Conservation (phyloP, 2,797 vertebrate genomes). For the Peromyscus aztecus region DNA sequence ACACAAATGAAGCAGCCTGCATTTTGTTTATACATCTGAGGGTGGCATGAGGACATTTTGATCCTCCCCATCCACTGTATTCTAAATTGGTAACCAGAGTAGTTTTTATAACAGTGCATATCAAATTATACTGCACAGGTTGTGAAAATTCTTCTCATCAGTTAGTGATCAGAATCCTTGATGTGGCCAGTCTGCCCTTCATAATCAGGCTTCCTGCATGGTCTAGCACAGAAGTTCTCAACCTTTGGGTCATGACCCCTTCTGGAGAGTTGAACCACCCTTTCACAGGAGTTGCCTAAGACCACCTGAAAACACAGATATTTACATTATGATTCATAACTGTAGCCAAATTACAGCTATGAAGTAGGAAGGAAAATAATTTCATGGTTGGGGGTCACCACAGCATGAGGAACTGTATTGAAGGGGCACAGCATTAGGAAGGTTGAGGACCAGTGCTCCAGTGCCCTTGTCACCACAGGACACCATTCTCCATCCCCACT, state of each 20-base stretch:
- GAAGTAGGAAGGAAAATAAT: too few relatives aligned
- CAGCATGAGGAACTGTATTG: background rate
- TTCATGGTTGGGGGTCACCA: background rate
- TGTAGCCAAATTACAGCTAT: background rate
- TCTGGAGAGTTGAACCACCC: background rate
- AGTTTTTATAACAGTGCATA: background rate
- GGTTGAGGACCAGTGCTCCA: too few relatives aligned
- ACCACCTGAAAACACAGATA: background rate
- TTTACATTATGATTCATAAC: background rate
- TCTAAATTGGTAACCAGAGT: background rate
- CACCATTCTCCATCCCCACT: rapidly evolving
- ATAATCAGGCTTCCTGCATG: too few relatives aligned
- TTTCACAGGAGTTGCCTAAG: too few relatives aligned
- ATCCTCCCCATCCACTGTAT: background rate
- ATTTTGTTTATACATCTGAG: background rate
- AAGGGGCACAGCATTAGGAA: background rate
- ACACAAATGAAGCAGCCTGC: background rate
- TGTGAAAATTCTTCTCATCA: background rate
- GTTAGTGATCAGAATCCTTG: background rate
- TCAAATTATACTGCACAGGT: background rate
- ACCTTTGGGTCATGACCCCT: background rate
- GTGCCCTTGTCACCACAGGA: background rate
- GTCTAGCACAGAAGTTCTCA: background rate
- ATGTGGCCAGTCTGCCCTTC: background rate
- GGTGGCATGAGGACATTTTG: background rate